Evolutionary conservation across 1,140 invertebrate genomes (phyloP).

Genomic region (Apolygus lucorum): DNA sequence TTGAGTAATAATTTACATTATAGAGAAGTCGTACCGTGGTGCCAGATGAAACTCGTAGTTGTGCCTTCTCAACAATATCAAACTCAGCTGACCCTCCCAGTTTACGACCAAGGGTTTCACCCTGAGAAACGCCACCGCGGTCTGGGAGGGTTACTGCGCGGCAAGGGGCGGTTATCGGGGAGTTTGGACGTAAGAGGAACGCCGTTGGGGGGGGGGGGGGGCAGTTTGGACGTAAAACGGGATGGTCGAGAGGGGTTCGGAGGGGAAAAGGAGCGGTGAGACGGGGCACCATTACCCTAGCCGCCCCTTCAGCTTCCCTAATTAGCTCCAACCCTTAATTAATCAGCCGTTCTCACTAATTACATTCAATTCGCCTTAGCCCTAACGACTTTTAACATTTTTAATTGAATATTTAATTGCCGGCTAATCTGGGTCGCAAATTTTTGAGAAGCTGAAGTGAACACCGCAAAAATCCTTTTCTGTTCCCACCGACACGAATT

Average conservation of each 20-base stretch:
- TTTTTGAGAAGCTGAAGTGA: background rate
- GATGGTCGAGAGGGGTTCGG: no score
- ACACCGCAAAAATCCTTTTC: background rate
- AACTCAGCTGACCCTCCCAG: background rate
- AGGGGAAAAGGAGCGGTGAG: background rate
- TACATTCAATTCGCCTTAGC: slow-evolving; percentile 21
- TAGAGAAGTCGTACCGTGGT: no score
- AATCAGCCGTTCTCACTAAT: slow-evolving; percentile 23
- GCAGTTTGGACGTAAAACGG: no score
- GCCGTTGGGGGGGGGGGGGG: no score
- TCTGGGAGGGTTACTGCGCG: no score
- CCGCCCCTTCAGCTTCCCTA: background rate
- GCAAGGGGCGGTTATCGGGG: no score
- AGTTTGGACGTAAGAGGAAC: no score
- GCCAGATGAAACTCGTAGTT: no score
- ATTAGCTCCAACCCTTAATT: slow-evolving; percentile 18
- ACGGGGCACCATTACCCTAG: background rate
- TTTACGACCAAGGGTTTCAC: background rate
- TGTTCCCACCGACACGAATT: no score
- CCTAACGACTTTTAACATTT: slow-evolving; percentile 20
- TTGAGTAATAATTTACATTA: no score
- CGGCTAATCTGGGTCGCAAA: background rate
- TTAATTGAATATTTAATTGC: slow-evolving; percentile 23
- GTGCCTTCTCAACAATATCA: background rate
- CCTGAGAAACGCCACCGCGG: background rate